Conservation (phyloP, 1,140 invertebrate species). For the Bombus confusus region DNA sequence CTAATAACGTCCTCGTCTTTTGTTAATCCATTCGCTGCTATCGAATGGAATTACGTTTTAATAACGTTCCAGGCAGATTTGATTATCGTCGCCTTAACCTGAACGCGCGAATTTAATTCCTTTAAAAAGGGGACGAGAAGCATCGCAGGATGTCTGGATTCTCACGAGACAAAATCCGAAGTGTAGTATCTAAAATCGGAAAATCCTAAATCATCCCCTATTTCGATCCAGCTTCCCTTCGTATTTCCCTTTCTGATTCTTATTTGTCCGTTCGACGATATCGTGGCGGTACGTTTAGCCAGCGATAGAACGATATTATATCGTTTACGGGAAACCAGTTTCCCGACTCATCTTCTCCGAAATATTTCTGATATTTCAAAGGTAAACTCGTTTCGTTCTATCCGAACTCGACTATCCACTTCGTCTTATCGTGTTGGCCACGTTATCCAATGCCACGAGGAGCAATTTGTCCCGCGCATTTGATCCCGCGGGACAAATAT, state of each 20-base stretch:
- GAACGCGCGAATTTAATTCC: no score
- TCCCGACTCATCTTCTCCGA: background rate
- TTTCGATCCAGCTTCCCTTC: slow-evolving; percentile 55
- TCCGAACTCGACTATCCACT: background rate
- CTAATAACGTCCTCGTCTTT: background rate
- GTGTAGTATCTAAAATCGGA: slow-evolving; percentile 53
- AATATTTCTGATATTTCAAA: slow-evolving; percentile 7
- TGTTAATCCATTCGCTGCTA: background rate
- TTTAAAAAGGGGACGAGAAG: no score
- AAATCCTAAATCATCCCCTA: slow-evolving; percentile 73
- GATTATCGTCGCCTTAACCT: no score
- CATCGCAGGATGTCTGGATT: background rate
- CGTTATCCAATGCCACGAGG: background rate
- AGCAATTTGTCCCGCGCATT: background rate
- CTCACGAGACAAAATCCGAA: slow-evolving; percentile 19
- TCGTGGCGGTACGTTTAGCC: background rate
- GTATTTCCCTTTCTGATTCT: slow-evolving; percentile 34
- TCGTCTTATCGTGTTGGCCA: background rate
- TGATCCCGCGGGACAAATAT: background rate
- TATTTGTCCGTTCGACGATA: slow-evolving; percentile 21
- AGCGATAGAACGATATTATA: slow-evolving; percentile 16
- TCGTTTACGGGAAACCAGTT: slow-evolving; percentile 23
- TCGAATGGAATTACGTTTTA: background rate
- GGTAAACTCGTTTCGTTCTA: background rate
- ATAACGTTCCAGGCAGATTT: background rate